Percentiles rank a stretch among this genome's conserved stretches.
These are phyloP conservation scores for Lophochroa leadbeateri DNA, from an alignment of 2,113 vertebrate genomes.

Conservation along the genomic window DNA sequence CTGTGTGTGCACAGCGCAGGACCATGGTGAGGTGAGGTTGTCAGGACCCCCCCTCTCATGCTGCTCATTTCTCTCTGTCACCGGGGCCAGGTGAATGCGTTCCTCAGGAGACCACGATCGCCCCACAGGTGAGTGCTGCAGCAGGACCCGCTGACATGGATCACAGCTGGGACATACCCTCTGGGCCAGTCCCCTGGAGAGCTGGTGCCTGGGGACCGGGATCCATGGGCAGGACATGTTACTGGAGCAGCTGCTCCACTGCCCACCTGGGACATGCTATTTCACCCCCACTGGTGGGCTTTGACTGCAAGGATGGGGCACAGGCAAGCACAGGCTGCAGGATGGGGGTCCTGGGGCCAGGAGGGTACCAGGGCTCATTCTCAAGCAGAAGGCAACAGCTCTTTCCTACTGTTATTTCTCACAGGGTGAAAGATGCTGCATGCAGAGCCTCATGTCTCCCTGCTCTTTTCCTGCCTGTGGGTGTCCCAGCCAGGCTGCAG, in stretches of 20 bases:
- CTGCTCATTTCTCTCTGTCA: neutral
- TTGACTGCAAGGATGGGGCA: neutral
- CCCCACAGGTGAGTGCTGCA: slow-evolving; percentile 42
- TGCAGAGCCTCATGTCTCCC: neutral
- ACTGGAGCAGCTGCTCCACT: neutral
- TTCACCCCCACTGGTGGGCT: neutral
- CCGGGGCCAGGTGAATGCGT: slow-evolving; percentile 80
- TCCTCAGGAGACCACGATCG: slow-evolving; percentile 68
- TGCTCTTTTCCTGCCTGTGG: neutral
- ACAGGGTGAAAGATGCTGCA: neutral
- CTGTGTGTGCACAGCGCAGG: neutral
- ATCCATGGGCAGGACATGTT: accelerated
- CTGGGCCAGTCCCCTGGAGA: neutral
- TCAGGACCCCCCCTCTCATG: neutral
- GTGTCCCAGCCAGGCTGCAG: neutral
- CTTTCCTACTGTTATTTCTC: neutral
- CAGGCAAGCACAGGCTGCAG: neutral
- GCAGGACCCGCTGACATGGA: neutral
- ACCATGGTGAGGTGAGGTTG: neutral
- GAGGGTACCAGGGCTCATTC: neutral
- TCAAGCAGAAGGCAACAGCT: neutral
- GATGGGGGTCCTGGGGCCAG: neutral
- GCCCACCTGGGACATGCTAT: neutral
- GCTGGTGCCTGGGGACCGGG: neutral
- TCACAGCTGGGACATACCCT: neutral